phyloP scores from a whole-genome alignment of 35 echinoderm and acorn worm species.

The Anneissia japonica region DNA sequence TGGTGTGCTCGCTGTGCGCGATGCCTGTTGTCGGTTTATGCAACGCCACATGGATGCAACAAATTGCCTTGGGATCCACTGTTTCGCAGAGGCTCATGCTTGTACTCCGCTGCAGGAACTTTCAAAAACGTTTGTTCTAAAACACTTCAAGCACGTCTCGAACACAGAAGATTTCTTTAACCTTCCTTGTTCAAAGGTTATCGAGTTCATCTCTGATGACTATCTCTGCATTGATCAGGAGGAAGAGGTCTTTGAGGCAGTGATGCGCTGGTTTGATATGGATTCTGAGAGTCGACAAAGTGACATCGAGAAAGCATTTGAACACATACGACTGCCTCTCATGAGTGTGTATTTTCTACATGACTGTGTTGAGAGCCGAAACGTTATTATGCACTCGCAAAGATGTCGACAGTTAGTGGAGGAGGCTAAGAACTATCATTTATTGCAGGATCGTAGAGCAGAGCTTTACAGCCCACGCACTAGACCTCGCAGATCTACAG shows the following conservation, averaged over 20 bases:
- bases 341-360: slow-evolving; percentile 13
- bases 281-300: neutral
- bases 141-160: neutral
- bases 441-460: slow-evolving; percentile 14
- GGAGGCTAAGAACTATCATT: slow-evolving; percentile 18
- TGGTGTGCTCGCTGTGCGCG: slow-evolving; percentile 1
- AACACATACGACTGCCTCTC: neutral
- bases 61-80: slow-evolving; percentile 7
- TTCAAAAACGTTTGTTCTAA: slow-evolving; percentile 5
- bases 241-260: slow-evolving; percentile 2
- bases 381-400: neutral
- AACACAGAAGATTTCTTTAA: neutral
- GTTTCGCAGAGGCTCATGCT: slow-evolving; percentile 13
- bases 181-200: neutral
- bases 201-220: slow-evolving; percentile 13
- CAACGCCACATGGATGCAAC: slow-evolving; percentile 2
- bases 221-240: neutral
- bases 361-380: slow-evolving; percentile 8
- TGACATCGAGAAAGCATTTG: slow-evolving; percentile 2
- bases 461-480: slow-evolving; percentile 1
- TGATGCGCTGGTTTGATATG: slow-evolving; percentile 8
- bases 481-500: slow-evolving; percentile 5
- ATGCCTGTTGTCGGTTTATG: slow-evolving; percentile 21
- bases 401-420: neutral
- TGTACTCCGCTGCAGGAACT: slow-evolving; percentile 10